Evolutionary conservation across 2,888 invertebrate species (phyloP), one percentile per base, ranked within the genome.

Genomic region (Cheilosia pagana): DNA sequence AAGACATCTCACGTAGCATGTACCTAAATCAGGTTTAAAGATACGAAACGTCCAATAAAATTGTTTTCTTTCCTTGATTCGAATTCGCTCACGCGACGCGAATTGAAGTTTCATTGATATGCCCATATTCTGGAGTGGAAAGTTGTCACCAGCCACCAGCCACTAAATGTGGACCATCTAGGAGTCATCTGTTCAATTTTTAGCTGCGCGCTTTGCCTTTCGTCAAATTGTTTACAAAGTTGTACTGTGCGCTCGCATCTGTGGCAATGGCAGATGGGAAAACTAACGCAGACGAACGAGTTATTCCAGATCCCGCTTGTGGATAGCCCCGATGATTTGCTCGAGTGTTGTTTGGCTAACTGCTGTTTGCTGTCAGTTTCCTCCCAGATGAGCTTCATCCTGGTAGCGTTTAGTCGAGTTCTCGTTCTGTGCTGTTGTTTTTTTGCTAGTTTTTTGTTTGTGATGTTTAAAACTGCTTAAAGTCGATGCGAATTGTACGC

Each of bases 401-500:
- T 85, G 85, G 85, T 81, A 59, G 76, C 59, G 45, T 25, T 41
- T 48, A 62, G 52, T 78, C 63, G 52, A 53, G 60, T 68, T 74
- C 43, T 67, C 19, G 63, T 67, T 45, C 45, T 45, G 45, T 16
- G 16, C 8, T 8, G 8, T 16, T 2, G 0, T 43, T n/a, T n/a
- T 55, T 4, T 28, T 55, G 60, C 74, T 41, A 45, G 8, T 65
- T 65, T 77, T 75, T 87, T 81, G 45, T 12, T 41, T 63, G 23
- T 62, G 55, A 81, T 81, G 63, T 59, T 59, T 77, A 63, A 62
- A 79, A 55, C 23, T 41, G 60, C 7, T 50, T 75, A 53, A 77
- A 75, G 79, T 76, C 79, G 87, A 92, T 92, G 92, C 91, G 92
- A 82, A 91, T 92, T 81, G 92, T 92, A 72, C 92, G 91, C 68